Conservation (phyloP, 2,888 invertebrate genomes). For the Merodon equestris region DNA sequence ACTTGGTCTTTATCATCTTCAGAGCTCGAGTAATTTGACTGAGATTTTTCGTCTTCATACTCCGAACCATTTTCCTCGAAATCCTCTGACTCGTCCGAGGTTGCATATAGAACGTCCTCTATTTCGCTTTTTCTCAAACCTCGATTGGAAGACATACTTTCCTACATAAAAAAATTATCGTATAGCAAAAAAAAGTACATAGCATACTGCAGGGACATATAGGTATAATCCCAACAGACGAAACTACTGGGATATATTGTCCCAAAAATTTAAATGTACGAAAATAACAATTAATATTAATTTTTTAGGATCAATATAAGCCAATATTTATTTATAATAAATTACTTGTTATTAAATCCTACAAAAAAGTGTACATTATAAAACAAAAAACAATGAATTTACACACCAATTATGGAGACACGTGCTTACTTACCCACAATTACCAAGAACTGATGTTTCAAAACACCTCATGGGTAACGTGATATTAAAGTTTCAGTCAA, state of each 20-base stretch:
- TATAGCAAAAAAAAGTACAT: conserved; percentile 13
- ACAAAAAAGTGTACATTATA: conserved; percentile 10
- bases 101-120: conserved; percentile 5
- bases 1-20: not conserved
- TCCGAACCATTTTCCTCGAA: conserved; percentile 5
- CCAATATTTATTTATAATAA: conserved; percentile 15
- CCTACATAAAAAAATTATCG: conserved; percentile 2
- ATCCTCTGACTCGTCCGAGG: conserved; percentile 2
- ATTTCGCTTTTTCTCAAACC: conserved; percentile 4
- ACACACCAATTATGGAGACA: conserved; percentile 6
- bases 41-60: conserved; percentile 15
- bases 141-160: conserved; percentile 5
- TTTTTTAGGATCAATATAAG: conserved; percentile 2
- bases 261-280: conserved; percentile 11
- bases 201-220: conserved; percentile 19
- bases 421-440: conserved; percentile 2
- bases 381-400: conserved; percentile 14
- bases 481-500: conserved; percentile 4
- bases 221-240: conserved; percentile 11
- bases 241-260: conserved; percentile 18
- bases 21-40: conserved; percentile 3
- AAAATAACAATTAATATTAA: conserved; percentile 12
- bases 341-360: conserved; percentile 16
- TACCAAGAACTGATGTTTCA: conserved; percentile 11
- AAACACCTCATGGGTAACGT: conserved; percentile 5